Evolutionary conservation across 2,888 invertebrate species (phyloP), one percentile per base, ranked within the genome.

Genomic region (Tortricodes alternella): DNA sequence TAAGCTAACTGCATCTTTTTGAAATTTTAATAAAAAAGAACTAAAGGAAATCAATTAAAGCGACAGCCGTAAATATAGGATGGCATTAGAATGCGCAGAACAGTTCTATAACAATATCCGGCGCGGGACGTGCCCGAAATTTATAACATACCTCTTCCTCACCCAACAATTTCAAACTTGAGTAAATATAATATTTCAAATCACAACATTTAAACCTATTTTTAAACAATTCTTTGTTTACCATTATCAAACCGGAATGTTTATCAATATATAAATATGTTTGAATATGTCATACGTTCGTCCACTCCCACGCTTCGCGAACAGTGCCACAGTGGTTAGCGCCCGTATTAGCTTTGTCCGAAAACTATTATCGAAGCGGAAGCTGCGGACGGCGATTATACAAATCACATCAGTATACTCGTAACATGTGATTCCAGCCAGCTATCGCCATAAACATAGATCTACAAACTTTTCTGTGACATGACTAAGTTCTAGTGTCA

Each of bases 41-140:
- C 18, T 23, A 2, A 51, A 21, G 11, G 16, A 16, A 24, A 24
- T 15, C 21, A 46, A 15, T 46, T 23, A 37, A 24, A 37, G 6
- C 37, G 39, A 8, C 15, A 19, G 24, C 13, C 19, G 23, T 49
- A 37, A 35, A 49, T 49, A 59, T 58, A 61, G 59, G 52, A 64
- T 59, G 59, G 62, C 53, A 71, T 73, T 73, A 71, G 61, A 70
- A 76, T 76, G 75, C 72, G 67, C 67, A 71, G 73, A 73, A 76
- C 68, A 61, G 62, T 64, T 65, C 39, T 65, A 68, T 72, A 75
- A 82, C 78, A 73, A 76, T 74, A 78, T 84, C 85, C 73, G 65
- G 62, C 78, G 76, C 65, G 60, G 53, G 63, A 74, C 78, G 78
- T 71, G 78, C 60, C 58, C 64, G 57, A 74, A 72, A 77, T 83